These are phyloP conservation scores for Hephaestus fuliginosus DNA, from an alignment of 2,797 vertebrate genomes.

Conservation along the genomic window DNA sequence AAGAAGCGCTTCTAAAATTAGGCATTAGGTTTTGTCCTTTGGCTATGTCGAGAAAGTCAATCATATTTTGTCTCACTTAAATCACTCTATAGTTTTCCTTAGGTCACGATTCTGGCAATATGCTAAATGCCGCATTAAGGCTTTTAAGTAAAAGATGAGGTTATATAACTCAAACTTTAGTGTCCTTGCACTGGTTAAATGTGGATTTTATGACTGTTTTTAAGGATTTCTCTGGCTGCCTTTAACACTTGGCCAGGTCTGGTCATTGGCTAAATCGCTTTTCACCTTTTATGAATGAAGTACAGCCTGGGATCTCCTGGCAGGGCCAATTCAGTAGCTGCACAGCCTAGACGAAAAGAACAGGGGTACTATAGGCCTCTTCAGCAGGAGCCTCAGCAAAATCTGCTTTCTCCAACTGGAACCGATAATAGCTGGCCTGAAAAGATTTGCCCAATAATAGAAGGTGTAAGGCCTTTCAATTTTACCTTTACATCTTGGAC, in stretches of 20 bases:
- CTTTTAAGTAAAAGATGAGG: constrained; percentile 45
- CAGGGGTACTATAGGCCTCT: constrained; percentile 14
- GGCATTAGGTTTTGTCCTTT: constrained; percentile 30
- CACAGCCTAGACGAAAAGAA: constrained; percentile 33
- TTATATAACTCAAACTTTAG: constrained; percentile 52
- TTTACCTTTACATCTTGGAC: neutral
- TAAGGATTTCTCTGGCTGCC: constrained; percentile 37
- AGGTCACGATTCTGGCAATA: constrained; percentile 45
- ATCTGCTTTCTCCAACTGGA: constrained; percentile 17
- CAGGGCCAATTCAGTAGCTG: constrained; percentile 21
- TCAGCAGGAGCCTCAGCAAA: constrained; percentile 6
- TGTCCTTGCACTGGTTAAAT: constrained; percentile 49
- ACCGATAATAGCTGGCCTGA: neutral
- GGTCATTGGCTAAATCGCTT: constrained; percentile 50
- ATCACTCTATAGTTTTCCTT: constrained; percentile 38
- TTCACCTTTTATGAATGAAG: constrained; percentile 59
- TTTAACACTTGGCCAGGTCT: constrained; percentile 54
- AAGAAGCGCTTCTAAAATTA: constrained; percentile 35
- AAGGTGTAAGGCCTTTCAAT: neutral
- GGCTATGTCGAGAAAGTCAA: constrained; percentile 32
- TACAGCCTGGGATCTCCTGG: constrained; percentile 18
- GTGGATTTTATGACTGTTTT: constrained; percentile 58
- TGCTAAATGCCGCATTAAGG: constrained; percentile 55
- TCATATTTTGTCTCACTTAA: constrained; percentile 45
- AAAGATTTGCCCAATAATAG: constrained; percentile 2